These are phyloP conservation scores for Pomatostomus ruficeps DNA, from an alignment of 2,113 vertebrate genomes.

Conservation along the genomic window DNA sequence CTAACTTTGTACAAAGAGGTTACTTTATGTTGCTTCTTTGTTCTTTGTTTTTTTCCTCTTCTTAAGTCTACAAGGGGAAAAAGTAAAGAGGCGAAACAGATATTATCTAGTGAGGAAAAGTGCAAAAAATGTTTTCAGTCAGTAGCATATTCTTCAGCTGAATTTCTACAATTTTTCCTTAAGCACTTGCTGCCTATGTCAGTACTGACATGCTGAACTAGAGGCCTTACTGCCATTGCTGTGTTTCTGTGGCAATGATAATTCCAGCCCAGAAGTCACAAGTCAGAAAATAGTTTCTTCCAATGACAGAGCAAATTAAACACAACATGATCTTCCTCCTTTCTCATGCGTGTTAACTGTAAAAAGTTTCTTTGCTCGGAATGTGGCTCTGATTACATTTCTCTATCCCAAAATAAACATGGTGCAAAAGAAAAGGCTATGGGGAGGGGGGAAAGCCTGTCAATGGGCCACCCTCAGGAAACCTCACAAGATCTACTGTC, in stretches of 20 bases:
- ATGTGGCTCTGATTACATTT: conserved; percentile 32
- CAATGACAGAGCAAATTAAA: background rate
- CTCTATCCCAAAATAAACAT: conserved; percentile 61
- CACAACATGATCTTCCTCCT: background rate
- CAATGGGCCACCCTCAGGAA: conserved; percentile 43
- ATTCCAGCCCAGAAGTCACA: background rate
- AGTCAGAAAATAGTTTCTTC: background rate
- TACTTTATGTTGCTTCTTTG: background rate
- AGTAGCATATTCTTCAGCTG: background rate
- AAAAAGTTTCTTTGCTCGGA: background rate
- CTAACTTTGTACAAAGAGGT: background rate
- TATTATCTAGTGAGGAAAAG: background rate
- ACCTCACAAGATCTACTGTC: conserved; percentile 20
- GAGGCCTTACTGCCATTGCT: background rate
- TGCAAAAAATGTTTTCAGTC: background rate
- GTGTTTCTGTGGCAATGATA: background rate
- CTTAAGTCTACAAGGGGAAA: background rate
- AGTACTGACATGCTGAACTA: background rate
- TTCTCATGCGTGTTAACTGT: conserved; percentile 31
- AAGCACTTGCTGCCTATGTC: background rate
- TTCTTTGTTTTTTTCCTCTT: background rate
- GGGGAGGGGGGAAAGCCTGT: background rate
- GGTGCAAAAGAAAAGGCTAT: conserved; percentile 32
- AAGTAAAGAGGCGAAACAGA: background rate
- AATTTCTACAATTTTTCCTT: background rate